Evolutionary conservation across 2,113 vertebrate genomes (phyloP).

Genomic region (Heterochromis multidens): DNA sequence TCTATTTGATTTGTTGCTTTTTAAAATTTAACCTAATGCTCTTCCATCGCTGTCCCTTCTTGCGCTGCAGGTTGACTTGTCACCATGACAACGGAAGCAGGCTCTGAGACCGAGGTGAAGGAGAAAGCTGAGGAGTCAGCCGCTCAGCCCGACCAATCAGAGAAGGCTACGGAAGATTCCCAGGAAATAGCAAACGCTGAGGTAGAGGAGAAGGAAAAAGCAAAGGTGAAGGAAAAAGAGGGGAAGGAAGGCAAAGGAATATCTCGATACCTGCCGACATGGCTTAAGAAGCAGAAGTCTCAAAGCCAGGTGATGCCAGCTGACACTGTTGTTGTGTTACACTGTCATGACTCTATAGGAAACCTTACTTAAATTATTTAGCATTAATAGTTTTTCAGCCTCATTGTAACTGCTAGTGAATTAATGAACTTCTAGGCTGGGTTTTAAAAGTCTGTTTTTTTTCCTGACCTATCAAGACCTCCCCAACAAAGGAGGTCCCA

Average conservation of each 20-base stretch:
- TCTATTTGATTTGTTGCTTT: neutral
- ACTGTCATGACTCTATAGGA: neutral
- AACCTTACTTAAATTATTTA: neutral
- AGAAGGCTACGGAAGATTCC: constrained; percentile 61
- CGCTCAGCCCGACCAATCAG: constrained; percentile 36
- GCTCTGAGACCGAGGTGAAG: constrained; percentile 87
- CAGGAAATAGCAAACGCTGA: constrained; percentile 70
- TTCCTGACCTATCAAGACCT: constrained; percentile 32
- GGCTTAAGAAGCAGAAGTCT: constrained; percentile 96
- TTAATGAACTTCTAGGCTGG: neutral
- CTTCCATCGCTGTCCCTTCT: neutral
- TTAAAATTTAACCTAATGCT: neutral
- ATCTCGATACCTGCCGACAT: constrained; percentile 91
- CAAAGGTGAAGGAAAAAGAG: constrained; percentile 75
- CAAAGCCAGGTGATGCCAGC: constrained; percentile 73
- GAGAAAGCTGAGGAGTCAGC: constrained; percentile 77
- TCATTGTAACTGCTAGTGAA: rapidly evolving
- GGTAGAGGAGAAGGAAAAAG: constrained; percentile 68
- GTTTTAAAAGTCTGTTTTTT: neutral
- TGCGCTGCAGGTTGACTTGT: constrained; percentile 72
- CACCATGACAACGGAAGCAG: constrained; percentile 92
- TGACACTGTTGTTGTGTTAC: neutral
- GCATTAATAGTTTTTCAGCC: neutral
- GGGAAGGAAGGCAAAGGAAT: constrained; percentile 89
- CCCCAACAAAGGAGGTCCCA: constrained; percentile 58